Base-by-base conservation (phyloP, 2,888 invertebrate genomes). In the Himalopsyche japonica region DNA sequence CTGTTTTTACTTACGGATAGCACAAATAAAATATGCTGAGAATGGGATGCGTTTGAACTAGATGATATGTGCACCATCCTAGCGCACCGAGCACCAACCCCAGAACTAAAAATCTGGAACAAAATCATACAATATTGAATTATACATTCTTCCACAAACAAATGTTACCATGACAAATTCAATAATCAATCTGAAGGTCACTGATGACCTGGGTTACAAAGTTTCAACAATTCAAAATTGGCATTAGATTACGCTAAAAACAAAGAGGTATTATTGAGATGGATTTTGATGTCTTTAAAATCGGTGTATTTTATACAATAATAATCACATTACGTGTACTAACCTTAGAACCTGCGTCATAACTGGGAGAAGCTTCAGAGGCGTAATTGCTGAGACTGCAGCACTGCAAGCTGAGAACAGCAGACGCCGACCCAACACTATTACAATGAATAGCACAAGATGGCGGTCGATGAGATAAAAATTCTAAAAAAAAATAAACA, bases 1-100 rank as follows among this genome's bases (percentile, higher is more conserved):
- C n/a, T n/a, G n/a, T n/a, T n/a, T n/a, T n/a, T n/a, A n/a, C 97
- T 95, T 93, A 98, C 98, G 98, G 98, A 92, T 98, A 98, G 88
- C 95, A 94, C 15, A 98, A 92, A 89, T 96, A 97, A 89, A 98
- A 94, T 88, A 97, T 94, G 88, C 97, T 95, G 87, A 97, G 92
- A 6, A 96, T 90, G 34, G 96, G 95, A 90, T 97, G 95, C 88
- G 95, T 95, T 87, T 95, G 92, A 88, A 95, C 93, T 88, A 98
- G 94, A 89, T 95, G 93, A 88, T 95, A 94, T n/a, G 94, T 92
- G 89, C 95, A 96, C 92, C 94, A 94, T 3, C 93, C 91, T 32
- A 97, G 90, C 7, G 94, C 91, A 27, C 94, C 91, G 80, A 95
- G 90, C 1, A 95, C 91, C 77, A 94, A 89, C 18, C 93, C 93